A percentile compares a stretch with the other conserved stretches of the same genome.
These are phyloP conservation scores for Cromileptes altivelis DNA, from an alignment of 2,113 vertebrate species.

Conservation along the genomic window DNA sequence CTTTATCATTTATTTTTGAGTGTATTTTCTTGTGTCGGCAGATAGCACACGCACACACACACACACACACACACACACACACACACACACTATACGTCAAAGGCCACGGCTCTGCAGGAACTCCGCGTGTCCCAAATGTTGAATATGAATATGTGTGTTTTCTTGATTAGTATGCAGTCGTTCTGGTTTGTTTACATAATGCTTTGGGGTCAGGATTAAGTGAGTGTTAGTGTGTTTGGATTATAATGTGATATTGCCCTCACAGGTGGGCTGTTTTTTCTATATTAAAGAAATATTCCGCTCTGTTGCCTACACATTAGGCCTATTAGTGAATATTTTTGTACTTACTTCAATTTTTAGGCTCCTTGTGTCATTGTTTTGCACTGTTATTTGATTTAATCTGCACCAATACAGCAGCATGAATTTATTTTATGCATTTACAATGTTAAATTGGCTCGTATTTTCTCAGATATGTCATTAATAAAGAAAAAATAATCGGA, in stretches of 20 bases:
- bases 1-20: constrained; percentile 51
- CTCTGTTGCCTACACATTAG: not conserved
- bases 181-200: constrained; percentile 46
- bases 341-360: not conserved
- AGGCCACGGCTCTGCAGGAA: not conserved
- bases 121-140: constrained; percentile 9
- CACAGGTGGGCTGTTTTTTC: not conserved
- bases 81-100: not conserved
- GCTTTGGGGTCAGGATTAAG: constrained; percentile 40
- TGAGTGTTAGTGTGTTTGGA: constrained; percentile 36
- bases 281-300: not conserved
- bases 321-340: no score
- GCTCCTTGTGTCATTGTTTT: not conserved
- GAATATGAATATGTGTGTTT: constrained; percentile 15
- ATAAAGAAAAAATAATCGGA: not conserved
- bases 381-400: not conserved
- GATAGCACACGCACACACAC: not conserved
- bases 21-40: constrained; percentile 14
- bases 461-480: not conserved
- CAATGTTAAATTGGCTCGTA: not conserved
- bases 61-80: not conserved
- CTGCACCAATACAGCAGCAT: not conserved
- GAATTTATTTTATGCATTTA: not conserved
- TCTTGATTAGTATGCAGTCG: constrained; percentile 51
- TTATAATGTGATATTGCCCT: constrained; percentile 5